phyloP scores from a whole-genome alignment of 2,888 invertebrate genomes.

The Drosophila multiciliata region DNA sequence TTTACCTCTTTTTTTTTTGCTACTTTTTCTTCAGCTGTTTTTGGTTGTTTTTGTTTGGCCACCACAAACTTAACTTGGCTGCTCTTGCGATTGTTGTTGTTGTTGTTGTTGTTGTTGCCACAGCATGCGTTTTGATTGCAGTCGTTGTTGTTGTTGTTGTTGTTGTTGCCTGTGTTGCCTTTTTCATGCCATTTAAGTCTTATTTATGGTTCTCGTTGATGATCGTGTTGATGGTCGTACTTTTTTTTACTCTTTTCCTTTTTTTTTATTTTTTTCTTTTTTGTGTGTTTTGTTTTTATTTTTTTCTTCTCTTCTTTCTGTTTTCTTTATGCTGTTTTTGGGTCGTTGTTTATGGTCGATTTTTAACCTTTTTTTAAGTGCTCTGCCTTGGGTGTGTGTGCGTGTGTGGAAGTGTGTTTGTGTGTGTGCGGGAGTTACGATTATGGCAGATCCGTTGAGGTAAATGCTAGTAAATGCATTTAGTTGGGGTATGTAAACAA shows the following conservation, averaged over 20 bases:
- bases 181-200: constrained; percentile 82
- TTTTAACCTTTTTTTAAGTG: constrained; percentile 45
- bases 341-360: constrained; percentile 44
- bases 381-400: constrained; percentile 9
- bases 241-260: constrained; percentile 39
- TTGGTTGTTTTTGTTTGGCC: constrained; percentile 46
- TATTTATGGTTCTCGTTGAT: constrained; percentile 82
- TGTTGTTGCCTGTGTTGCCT: constrained; percentile 29
- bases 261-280: constrained; percentile 19
- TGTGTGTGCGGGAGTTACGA: constrained; percentile 31
- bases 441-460: constrained; percentile 29
- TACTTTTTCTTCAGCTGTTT: constrained; percentile 56
- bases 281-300: constrained; percentile 11
- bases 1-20: constrained; percentile 44
- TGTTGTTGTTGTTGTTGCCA: constrained; percentile 53
- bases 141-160: constrained; percentile 38
- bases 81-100: constrained; percentile 19
- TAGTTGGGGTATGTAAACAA: constrained; percentile 8
- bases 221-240: constrained; percentile 81
- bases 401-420: constrained; percentile 7
- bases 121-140: constrained; percentile 80
- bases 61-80: constrained; percentile 41
- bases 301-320: constrained; percentile 11
- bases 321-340: constrained; percentile 20
- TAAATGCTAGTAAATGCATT: constrained; percentile 7